Evolutionary conservation across 2,797 vertebrate species (phyloP), one percentile per base, ranked within the genome.

Genomic region (Sebastes hopkinsi): DNA sequence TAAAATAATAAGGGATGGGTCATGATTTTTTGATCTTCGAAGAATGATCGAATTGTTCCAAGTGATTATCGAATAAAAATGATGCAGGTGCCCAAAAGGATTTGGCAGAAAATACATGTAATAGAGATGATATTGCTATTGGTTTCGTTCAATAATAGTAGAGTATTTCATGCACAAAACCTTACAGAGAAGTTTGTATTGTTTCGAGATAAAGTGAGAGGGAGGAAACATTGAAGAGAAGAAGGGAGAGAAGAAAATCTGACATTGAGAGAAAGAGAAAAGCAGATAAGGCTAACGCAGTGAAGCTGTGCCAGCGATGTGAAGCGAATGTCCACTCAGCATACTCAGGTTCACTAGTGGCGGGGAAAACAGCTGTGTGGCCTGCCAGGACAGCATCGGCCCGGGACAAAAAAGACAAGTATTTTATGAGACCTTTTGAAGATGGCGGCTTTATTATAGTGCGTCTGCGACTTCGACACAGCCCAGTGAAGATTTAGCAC

Each of bases 401-500:
- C 59, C 61, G 4, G 77, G 86, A 86, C 84, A 94, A 92, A 93
- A 94, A 95, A 90, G 82, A 91, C 87, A 94, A 91, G 86, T 86
- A 93, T 95, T 94, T 95, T 87, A 93, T 94, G 89, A 88, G 82
- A 71, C 72, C 81, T 88, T 96, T 94, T 95, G 94, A 96, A 94
- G 88, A 87, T 87, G 65, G 60, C 11, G 46, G 69, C 72, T 93
- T 94, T 94, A 94, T 94, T 93, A 91, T 79, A 88, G 87, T 85
- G 79, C 81, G 88, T 87, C 85, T 84, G 73, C 4, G 72, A 93
- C 89, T 88, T 82, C 67, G 67, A 82, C 22, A 18, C 70, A 89
- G 81, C 87, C 75, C 86, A 87, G 77, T 65, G 75, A 94, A 93
- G 91, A 92, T 94, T 95, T 94, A 95, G 83, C 88, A 90, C 89